Percentiles rank a stretch among this genome's conserved stretches.
Evolutionary conservation across 53 echinoderm and acorn worm genomes (phyloP).

Genomic region (Holothuria leucospilota): DNA sequence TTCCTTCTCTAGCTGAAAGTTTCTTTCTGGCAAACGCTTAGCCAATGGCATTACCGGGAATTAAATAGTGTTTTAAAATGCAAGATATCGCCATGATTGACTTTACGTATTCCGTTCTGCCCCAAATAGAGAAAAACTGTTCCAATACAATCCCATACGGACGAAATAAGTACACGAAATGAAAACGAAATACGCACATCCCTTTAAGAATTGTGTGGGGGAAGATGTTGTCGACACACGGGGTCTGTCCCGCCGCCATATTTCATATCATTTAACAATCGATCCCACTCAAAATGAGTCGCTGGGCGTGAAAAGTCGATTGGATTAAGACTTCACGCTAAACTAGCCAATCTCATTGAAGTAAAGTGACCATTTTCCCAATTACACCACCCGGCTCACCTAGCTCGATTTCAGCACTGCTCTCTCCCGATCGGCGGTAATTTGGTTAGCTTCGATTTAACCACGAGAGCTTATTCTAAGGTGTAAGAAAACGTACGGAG

Average conservation of each 20-base stretch:
- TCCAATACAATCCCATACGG: too few relatives aligned
- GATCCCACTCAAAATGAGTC: slow-evolving; percentile 20
- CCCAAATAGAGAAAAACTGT: too few relatives aligned
- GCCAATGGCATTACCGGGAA: too few relatives aligned
- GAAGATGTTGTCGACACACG: slow-evolving; percentile 7
- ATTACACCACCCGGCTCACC: slow-evolving; percentile 38
- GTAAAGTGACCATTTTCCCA: slow-evolving; percentile 49
- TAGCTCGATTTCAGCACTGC: slow-evolving; percentile 37
- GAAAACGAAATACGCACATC: background rate
- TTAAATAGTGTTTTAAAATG: too few relatives aligned
- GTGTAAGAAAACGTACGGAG: slow-evolving; percentile 36
- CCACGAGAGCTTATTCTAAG: slow-evolving; percentile 36
- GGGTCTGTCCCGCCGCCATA: slow-evolving; percentile 19
- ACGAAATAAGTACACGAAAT: too few relatives aligned
- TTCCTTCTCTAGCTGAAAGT: too few relatives aligned
- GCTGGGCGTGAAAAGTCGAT: slow-evolving; percentile 35
- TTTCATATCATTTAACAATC: slow-evolving; percentile 17
- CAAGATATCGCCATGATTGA: too few relatives aligned
- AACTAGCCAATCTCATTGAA: slow-evolving; percentile 47
- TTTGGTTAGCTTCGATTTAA: slow-evolving; percentile 35
- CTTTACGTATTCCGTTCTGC: too few relatives aligned
- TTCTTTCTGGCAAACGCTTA: too few relatives aligned
- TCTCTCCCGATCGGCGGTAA: slow-evolving; percentile 11
- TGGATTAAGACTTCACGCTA: slow-evolving; percentile 46
- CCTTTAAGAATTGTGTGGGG: slow-evolving; percentile 4